Percentiles rank a stretch among this genome's conserved stretches.
These are phyloP conservation scores for Junonia oenone DNA, from an alignment of 2,888 invertebrate species.

Conservation along the genomic window DNA sequence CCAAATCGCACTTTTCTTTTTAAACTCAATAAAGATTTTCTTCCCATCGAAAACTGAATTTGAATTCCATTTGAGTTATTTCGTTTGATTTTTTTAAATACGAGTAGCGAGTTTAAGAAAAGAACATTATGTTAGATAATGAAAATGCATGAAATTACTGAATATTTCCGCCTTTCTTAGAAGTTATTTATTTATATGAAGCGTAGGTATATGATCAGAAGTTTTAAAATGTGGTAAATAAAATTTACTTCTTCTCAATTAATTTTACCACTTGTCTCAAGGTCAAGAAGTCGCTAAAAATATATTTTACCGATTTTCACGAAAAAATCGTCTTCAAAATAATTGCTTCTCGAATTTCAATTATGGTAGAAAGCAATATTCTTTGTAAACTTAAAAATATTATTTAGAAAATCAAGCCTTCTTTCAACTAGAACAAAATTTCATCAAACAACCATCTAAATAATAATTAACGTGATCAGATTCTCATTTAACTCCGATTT, in stretches of 20 bases:
- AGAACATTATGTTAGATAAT: neutral
- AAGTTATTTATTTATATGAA: neutral
- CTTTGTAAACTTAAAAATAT: neutral
- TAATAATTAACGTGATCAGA: neutral
- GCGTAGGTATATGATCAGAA: neutral
- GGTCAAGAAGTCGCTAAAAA: neutral
- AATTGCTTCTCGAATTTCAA: conserved; percentile 4
- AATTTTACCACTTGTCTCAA: neutral
- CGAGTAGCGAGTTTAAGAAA: neutral
- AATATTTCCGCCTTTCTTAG: neutral
- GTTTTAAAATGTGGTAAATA: neutral
- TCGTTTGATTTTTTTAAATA: conserved; percentile 4
- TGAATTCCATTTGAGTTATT: conserved; percentile 10
- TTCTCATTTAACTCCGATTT: neutral
- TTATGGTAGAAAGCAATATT: neutral
- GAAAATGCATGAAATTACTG: too few relatives aligned
- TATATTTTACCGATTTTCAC: neutral
- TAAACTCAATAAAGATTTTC: conserved; percentile 21
- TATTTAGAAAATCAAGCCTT: neutral
- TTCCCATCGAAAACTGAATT: conserved; percentile 16
- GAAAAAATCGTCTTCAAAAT: neutral
- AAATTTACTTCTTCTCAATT: neutral
- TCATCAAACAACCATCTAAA: neutral
- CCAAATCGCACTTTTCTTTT: conserved; percentile 18
- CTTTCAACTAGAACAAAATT: neutral